Evolutionary conservation across 1,140 invertebrate genomes (phyloP).

Genomic region (Ericerus pela): DNA sequence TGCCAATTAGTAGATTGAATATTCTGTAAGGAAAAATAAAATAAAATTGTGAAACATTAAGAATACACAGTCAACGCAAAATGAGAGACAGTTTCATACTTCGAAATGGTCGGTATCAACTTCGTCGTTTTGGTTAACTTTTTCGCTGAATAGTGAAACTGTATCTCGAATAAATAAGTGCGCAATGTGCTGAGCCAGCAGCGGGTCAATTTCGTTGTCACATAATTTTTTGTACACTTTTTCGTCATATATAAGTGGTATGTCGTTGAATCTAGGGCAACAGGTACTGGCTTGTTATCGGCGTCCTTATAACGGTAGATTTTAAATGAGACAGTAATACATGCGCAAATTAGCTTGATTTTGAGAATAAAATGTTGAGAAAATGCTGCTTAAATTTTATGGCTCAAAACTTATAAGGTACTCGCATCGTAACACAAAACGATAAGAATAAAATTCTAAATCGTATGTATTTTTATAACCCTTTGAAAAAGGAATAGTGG

Average conservation of each 20-base stretch:
- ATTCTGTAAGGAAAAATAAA: constrained; percentile 48
- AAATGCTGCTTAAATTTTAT: no score
- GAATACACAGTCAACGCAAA: neutral
- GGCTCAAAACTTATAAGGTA: no score
- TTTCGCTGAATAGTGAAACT: constrained; percentile 89
- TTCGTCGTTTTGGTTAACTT: constrained; percentile 83
- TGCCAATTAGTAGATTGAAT: constrained; percentile 99
- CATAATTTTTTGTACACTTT: constrained; percentile 64
- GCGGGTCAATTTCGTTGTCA: constrained; percentile 75
- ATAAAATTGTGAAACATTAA: neutral
- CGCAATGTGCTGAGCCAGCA: constrained; percentile 85
- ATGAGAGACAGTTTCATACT: no score
- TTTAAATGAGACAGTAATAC: no score
- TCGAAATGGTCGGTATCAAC: constrained; percentile 98
- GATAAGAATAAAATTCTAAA: no score
- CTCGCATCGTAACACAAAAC: no score
- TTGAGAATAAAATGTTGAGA: no score
- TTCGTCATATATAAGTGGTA: constrained; percentile 73
- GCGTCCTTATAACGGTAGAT: neutral
- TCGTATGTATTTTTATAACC: no score
- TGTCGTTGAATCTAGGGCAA: constrained; percentile 68
- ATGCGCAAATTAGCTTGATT: no score
- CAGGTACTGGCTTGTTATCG: constrained; percentile 8
- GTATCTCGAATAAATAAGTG: constrained; percentile 98
- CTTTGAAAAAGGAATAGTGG: no score